phyloP scores from a whole-genome alignment of 1,140 invertebrate species.

The Chionoecetes opilio region DNA sequence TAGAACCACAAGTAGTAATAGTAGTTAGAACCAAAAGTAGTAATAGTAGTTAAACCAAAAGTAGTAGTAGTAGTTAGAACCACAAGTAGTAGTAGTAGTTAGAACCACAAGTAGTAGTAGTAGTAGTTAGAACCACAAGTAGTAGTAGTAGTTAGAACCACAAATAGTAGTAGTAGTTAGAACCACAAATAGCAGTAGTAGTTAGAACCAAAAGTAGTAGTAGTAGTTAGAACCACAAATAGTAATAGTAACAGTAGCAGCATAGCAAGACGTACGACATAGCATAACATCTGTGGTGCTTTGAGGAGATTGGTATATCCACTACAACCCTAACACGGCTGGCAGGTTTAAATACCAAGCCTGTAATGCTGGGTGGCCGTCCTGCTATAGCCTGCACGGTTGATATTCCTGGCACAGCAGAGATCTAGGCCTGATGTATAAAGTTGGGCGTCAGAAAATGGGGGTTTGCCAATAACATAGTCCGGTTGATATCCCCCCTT shows the following conservation, averaged over 20 bases:
- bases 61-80: not conserved
- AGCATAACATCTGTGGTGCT: no score
- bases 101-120: no score
- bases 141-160: no score
- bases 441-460: not conserved
- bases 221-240: no score
- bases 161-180: no score
- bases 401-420: not conserved
- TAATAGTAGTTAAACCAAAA: no score
- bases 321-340: not conserved
- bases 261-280: not conserved
- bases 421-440: not conserved
- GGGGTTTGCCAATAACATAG: not conserved
- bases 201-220: no score
- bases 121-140: no score
- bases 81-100: no score
- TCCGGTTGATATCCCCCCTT: not conserved
- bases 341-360: not conserved
- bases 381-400: not conserved
- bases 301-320: not conserved
- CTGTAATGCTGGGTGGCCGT: not conserved
- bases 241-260: not conserved
- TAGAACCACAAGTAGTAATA: no score
- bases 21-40: no score
- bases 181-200: no score